These are phyloP conservation scores for Tyrannus savana DNA, from an alignment of 2,113 vertebrate genomes.

Conservation along the genomic window DNA sequence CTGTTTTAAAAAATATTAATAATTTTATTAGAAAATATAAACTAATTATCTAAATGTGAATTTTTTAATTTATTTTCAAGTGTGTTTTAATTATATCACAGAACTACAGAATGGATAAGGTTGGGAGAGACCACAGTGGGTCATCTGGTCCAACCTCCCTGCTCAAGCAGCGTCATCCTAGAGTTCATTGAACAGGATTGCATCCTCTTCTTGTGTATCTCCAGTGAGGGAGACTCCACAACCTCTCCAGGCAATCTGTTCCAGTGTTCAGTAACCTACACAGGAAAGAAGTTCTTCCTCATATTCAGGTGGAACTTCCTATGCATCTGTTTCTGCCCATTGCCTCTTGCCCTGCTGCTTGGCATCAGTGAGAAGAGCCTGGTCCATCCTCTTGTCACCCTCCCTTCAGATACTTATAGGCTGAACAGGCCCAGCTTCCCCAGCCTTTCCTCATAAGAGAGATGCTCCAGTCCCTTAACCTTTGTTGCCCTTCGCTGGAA, in stretches of 20 bases:
- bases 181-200: not conserved
- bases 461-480: not conserved
- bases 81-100: not conserved
- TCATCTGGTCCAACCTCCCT: not conserved
- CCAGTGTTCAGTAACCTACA: not conserved
- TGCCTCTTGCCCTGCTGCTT: not conserved
- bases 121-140: not conserved
- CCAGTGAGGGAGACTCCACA: not conserved
- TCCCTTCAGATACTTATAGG: not conserved
- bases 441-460: not conserved
- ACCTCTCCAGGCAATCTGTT: not conserved
- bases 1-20: not conserved
- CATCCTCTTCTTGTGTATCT: not conserved
- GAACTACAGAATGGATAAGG: not conserved
- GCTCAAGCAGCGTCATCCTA: not conserved
- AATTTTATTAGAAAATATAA: not conserved
- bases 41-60: not conserved
- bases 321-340: not conserved
- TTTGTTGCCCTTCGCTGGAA: not conserved
- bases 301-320: not conserved
- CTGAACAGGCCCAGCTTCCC: not conserved
- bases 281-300: not conserved
- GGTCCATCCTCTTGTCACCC: not conserved
- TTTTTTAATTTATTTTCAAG: not conserved
- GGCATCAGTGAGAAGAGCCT: not conserved